Conservation (phyloP, 2,113 vertebrate species). For the Neomonachus schauinslandi region DNA sequence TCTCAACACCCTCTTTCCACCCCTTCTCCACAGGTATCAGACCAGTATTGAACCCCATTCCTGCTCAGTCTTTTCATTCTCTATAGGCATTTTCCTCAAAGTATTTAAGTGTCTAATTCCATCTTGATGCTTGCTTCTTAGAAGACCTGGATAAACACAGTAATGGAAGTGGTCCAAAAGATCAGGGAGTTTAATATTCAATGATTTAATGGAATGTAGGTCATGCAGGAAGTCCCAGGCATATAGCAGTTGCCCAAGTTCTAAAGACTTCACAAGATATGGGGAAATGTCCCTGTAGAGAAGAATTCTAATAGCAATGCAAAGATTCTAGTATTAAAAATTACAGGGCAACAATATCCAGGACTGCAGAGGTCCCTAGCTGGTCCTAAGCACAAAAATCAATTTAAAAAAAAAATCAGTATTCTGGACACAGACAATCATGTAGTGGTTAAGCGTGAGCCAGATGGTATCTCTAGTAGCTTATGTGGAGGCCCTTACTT, state of each 20-base stretch:
- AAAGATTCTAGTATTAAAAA: neutral
- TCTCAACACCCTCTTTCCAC: neutral
- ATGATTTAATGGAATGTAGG: neutral
- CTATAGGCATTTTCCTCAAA: neutral
- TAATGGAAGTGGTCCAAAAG: neutral
- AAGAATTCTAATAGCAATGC: neutral
- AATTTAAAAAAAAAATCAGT: neutral
- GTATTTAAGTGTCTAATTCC: neutral
- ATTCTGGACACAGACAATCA: neutral
- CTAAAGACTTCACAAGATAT: neutral
- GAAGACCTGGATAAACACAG: neutral
- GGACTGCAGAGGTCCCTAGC: neutral
- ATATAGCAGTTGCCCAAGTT: neutral
- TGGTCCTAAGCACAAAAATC: neutral
- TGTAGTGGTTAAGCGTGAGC: neutral
- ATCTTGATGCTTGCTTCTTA: neutral
- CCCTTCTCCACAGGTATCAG: neutral
- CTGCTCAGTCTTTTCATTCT: neutral
- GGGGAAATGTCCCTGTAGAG: neutral
- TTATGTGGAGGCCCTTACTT: neutral
- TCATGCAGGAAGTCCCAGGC: neutral
- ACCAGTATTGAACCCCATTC: neutral
- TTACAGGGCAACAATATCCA: neutral
- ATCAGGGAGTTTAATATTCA: neutral
- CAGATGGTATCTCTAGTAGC: neutral